phyloP scores from a whole-genome alignment of 2,888 invertebrate genomes.

The Hemistola chrysoprasaria region DNA sequence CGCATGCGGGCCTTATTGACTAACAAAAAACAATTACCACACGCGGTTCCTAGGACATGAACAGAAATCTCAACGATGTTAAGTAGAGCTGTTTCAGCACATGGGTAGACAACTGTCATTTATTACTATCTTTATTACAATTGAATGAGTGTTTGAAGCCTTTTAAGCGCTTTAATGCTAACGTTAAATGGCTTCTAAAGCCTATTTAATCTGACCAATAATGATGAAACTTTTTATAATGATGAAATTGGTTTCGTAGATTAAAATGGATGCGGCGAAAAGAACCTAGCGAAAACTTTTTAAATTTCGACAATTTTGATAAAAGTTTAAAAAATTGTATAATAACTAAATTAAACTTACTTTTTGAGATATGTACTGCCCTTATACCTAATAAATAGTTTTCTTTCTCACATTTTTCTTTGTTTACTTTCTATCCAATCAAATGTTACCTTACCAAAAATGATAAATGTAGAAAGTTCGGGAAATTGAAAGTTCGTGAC shows the following conservation, averaged over 20 bases:
- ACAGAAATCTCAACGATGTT: too few species aligned
- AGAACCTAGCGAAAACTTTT: conserved; percentile 19
- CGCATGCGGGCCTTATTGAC: too few species aligned
- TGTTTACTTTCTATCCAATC: too few species aligned
- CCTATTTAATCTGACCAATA: conserved; percentile 4
- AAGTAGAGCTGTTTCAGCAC: too few species aligned
- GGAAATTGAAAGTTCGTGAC: conserved; percentile 21
- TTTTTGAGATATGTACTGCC: too few species aligned
- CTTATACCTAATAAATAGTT: neutral
- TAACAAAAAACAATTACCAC: too few species aligned
- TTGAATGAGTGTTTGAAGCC: neutral
- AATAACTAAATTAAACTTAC: too few species aligned
- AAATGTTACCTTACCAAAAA: neutral
- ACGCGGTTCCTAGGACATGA: too few species aligned
- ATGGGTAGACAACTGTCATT: too few species aligned
- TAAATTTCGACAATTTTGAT: conserved; percentile 24
- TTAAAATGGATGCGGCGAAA: conserved; percentile 15
- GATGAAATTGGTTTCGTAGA: conserved; percentile 20
- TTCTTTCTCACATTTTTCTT: too few species aligned
- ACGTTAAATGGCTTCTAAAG: neutral
- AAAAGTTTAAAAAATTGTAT: too few species aligned
- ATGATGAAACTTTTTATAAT: conserved; percentile 25
- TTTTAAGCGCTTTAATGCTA: neutral
- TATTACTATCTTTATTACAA: conserved; percentile 2
- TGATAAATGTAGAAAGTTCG: conserved; percentile 10